These are phyloP conservation scores for Standfussiana lucernea DNA, from an alignment of 2,888 invertebrate genomes.

Conservation along the genomic window DNA sequence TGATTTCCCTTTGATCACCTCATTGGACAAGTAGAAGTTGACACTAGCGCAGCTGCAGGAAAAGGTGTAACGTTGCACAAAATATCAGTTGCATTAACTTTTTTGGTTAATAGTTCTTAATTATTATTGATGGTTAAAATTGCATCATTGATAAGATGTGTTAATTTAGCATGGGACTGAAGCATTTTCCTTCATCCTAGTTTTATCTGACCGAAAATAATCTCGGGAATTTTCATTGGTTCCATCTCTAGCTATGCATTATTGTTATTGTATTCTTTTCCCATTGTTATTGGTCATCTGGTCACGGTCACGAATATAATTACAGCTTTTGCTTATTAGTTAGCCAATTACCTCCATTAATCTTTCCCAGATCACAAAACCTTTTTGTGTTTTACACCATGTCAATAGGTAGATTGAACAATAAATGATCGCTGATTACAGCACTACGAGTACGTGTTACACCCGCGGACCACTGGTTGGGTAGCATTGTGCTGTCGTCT, in stretches of 20 bases:
- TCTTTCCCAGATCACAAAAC: conserved; percentile 11
- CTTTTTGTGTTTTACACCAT: not conserved
- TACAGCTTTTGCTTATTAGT: not conserved
- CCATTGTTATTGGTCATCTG: not conserved
- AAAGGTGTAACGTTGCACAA: not conserved
- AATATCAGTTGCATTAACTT: not conserved
- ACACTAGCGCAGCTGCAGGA: not conserved
- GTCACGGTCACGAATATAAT: not conserved
- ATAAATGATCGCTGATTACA: conserved; percentile 63
- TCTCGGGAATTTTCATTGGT: not conserved
- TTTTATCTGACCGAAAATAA: not conserved
- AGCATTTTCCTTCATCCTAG: not conserved
- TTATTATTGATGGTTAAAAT: not conserved
- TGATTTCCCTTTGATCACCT: conserved; percentile 8
- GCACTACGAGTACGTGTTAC: conserved; percentile 94
- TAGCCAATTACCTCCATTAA: not conserved
- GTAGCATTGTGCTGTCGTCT: conserved; percentile 91
- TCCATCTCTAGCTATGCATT: not conserved
- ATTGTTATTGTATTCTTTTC: not conserved
- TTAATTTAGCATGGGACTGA: not conserved
- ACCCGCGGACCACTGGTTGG: conserved; percentile 96
- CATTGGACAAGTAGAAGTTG: not conserved
- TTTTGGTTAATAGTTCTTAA: not conserved
- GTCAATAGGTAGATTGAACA: not conserved
- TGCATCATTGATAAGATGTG: not conserved